Evolutionary conservation across 2,888 invertebrate genomes (phyloP).

Genomic region (Parnassius smintheus): DNA sequence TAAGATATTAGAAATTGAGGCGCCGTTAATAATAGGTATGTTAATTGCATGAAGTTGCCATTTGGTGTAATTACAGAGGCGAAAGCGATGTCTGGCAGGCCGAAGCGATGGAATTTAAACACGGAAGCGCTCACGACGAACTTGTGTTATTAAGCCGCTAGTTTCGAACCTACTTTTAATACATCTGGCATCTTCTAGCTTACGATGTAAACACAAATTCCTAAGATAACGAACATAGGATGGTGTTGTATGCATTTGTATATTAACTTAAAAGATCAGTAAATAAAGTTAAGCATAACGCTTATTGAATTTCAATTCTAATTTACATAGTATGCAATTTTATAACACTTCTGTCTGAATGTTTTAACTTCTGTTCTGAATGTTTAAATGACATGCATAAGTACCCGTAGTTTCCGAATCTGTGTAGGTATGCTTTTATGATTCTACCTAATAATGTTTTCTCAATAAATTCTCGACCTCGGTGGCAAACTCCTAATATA

Average conservation of each 20-base stretch:
- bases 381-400: too few relatives aligned
- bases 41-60: conserved; percentile 60
- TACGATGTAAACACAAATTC: conserved; percentile 38
- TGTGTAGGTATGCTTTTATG: too few relatives aligned
- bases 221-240: conserved; percentile 30
- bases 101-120: conserved; percentile 58
- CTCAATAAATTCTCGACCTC: too few relatives aligned
- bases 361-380: too few relatives aligned
- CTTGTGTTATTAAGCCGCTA: conserved; percentile 68
- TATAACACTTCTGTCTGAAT: too few relatives aligned
- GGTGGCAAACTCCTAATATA: too few relatives aligned
- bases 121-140: conserved; percentile 52
- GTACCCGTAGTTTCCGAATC: too few relatives aligned
- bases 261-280: too few relatives aligned
- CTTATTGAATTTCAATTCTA: too few relatives aligned
- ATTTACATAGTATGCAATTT: too few relatives aligned
- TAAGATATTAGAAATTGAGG: conserved; percentile 14
- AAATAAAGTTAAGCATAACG: too few relatives aligned
- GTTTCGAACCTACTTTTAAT: conserved; percentile 55
- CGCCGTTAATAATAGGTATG: conserved; percentile 34
- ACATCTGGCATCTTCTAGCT: conserved; percentile 24
- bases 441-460: too few relatives aligned
- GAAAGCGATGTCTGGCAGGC: conserved; percentile 39
- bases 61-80: conserved; percentile 67
- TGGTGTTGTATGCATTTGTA: neutral